Conservation (phyloP, 2,113 vertebrate species). For the Scomber colias region DNA sequence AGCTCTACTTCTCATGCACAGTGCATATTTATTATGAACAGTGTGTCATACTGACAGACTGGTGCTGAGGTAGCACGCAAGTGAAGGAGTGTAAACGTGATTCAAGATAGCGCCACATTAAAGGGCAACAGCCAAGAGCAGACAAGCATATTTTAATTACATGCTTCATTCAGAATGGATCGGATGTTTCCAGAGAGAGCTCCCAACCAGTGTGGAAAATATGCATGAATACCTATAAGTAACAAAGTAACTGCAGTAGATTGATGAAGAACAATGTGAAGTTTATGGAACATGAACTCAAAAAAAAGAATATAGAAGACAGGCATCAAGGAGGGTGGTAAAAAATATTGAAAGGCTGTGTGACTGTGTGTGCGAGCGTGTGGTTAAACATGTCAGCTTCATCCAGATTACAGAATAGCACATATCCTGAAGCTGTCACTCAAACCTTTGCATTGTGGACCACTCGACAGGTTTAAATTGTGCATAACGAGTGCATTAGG, state of each 20-base stretch:
- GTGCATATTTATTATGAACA: constrained; percentile 24
- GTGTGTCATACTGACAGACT: constrained; percentile 15
- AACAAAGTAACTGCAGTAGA: neutral
- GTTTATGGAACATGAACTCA: constrained; percentile 15
- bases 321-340: neutral
- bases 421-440: too few relatives aligned
- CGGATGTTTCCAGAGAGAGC: constrained; percentile 13
- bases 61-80: constrained; percentile 23
- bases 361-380: constrained; percentile 7
- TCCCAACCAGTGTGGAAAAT: neutral
- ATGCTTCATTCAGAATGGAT: constrained; percentile 49
- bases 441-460: too few relatives aligned
- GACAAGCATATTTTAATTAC: constrained; percentile 65
- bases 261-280: constrained; percentile 3
- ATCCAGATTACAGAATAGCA: neutral
- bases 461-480: too few relatives aligned
- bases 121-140: constrained; percentile 48
- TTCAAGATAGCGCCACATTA: constrained; percentile 24
- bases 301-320: constrained; percentile 9
- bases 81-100: constrained; percentile 26
- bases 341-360: neutral
- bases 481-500: too few relatives aligned
- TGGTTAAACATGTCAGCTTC: neutral
- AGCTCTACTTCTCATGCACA: constrained; percentile 1
- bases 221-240: constrained; percentile 15